Evolutionary conservation across 2,797 vertebrate species (phyloP).

Genomic region (Acanthiza pusilla): DNA sequence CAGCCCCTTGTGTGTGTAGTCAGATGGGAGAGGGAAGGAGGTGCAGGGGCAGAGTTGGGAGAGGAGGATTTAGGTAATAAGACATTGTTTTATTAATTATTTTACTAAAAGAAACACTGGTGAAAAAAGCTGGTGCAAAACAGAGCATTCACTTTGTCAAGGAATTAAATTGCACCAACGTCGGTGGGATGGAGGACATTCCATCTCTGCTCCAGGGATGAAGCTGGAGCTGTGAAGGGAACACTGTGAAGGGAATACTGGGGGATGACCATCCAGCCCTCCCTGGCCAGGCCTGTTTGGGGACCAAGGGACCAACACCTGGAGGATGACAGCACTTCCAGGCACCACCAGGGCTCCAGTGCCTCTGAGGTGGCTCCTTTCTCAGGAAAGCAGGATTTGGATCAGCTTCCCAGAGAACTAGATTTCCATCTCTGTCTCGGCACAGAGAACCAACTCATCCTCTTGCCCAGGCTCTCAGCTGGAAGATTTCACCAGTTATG

Average conservation of each 20-base stretch:
- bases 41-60: not conserved
- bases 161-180: not conserved
- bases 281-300: not conserved
- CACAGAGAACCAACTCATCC: not conserved
- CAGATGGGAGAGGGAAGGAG: not conserved
- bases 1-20: not conserved
- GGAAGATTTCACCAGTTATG: not conserved
- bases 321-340: not conserved
- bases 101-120: not conserved
- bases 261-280: not conserved
- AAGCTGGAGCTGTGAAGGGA: not conserved
- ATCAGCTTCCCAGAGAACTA: not conserved
- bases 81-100: not conserved
- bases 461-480: not conserved
- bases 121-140: not conserved
- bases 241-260: not conserved
- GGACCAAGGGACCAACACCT: not conserved
- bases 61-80: not conserved
- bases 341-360: not conserved
- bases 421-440: not conserved
- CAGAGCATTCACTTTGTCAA: fast-evolving
- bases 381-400: not conserved
- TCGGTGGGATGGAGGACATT: not conserved
- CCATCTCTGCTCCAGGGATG: not conserved
- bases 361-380: not conserved